Evolutionary conservation across 2,888 invertebrate genomes (phyloP).

Genomic region (Andrena dorsata): DNA sequence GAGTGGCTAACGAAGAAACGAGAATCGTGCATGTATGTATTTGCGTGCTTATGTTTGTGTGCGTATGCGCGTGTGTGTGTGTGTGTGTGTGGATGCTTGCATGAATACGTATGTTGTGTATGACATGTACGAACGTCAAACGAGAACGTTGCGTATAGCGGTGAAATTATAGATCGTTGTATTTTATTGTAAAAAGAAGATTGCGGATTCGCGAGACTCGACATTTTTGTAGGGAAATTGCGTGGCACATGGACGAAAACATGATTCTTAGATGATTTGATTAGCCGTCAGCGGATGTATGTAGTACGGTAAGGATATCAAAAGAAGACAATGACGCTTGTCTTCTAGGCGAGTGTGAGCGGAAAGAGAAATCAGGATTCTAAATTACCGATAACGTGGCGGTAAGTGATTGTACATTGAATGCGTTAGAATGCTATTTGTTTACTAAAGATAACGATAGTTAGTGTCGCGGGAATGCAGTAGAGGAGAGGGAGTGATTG

Average conservation of each 20-base stretch:
- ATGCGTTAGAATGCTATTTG: constrained; percentile 80
- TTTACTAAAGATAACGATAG: constrained; percentile 77
- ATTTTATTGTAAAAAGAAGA: constrained; percentile 82
- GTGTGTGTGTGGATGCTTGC: not conserved
- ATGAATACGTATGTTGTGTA: constrained; percentile 22
- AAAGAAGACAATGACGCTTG: constrained; percentile 22
- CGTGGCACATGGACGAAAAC: constrained; percentile 70
- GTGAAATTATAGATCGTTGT: constrained; percentile 77
- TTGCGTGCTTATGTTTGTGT: constrained; percentile 14
- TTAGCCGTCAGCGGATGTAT: constrained; percentile 51
- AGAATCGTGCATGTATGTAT: not conserved
- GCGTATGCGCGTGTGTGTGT: no score
- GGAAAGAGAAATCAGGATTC: constrained; percentile 74
- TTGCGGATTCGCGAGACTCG: constrained; percentile 72
- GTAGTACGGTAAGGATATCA: constrained; percentile 46
- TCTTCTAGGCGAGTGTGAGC: constrained; percentile 25
- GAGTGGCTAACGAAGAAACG: constrained; percentile 12
- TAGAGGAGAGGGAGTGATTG: constrained; percentile 6
- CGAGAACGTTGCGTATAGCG: constrained; percentile 62
- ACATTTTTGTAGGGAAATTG: constrained; percentile 79
- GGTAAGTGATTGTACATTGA: constrained; percentile 80
- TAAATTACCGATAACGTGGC: constrained; percentile 78
- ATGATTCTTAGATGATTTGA: constrained; percentile 72
- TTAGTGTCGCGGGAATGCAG: constrained; percentile 65
- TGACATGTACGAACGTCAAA: constrained; percentile 34